phyloP scores from a whole-genome alignment of 2,888 invertebrate genomes.

The Epiblema foenella region DNA sequence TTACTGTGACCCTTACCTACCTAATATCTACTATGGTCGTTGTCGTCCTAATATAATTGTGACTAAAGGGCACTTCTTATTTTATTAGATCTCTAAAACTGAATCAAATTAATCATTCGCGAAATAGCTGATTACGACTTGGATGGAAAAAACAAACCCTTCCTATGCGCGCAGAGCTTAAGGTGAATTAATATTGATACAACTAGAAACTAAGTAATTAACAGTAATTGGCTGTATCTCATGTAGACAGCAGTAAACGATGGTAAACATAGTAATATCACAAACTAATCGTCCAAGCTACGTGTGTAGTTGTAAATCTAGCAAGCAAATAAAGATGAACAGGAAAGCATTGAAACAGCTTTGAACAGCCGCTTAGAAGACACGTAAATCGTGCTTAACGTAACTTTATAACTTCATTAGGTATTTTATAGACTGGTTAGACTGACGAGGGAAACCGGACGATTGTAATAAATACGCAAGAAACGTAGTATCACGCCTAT shows the following conservation, averaged over 20 bases:
- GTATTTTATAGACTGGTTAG: neutral
- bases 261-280: conserved; percentile 14
- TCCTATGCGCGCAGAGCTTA: too few species aligned
- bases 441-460: neutral
- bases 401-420: conserved; percentile 24
- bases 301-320: conserved; percentile 16
- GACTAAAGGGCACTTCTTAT: too few species aligned
- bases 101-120: too few species aligned
- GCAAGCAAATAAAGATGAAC: conserved; percentile 20
- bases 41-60: too few species aligned
- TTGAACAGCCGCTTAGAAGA: conserved; percentile 2
- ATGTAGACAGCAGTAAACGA: neutral
- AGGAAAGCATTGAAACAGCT: conserved; percentile 22
- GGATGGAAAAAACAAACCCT: too few species aligned
- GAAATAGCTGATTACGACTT: too few species aligned
- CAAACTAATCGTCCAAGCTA: neutral
- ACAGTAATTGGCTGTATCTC: neutral
- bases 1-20: too few species aligned
- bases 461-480: neutral
- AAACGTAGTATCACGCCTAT: neutral
- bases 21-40: too few species aligned
- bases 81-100: too few species aligned
- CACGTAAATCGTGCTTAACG: neutral
- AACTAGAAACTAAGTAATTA: neutral
- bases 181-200: too few species aligned